Conservation (phyloP, 2,888 invertebrate genomes). For the Sepiola atlantica region DNA sequence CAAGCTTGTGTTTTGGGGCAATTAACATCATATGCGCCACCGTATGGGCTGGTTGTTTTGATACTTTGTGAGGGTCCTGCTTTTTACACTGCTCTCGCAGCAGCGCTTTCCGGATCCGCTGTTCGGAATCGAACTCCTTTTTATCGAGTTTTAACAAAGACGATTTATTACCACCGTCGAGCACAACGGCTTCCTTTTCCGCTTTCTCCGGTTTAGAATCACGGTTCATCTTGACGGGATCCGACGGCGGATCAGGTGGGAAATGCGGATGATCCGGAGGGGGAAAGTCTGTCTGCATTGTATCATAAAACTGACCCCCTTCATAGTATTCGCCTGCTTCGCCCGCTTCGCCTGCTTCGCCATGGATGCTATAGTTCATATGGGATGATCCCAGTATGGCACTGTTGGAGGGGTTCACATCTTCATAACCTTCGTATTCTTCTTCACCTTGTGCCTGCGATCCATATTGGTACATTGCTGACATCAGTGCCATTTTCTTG, state of each 20-base stretch:
- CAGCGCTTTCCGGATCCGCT: neutral
- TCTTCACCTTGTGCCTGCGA: neutral
- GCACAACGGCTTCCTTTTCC: neutral
- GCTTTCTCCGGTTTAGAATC: neutral
- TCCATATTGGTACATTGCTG: neutral
- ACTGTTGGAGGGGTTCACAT: neutral
- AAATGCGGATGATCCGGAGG: neutral
- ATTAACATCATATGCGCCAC: neutral
- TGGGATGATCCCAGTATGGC: neutral
- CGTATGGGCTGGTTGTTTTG: neutral
- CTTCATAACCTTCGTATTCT: neutral
- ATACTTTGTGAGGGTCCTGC: rapidly evolving
- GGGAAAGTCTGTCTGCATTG: neutral
- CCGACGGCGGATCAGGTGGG: neutral
- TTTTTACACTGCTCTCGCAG: neutral
- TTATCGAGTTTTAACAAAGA: neutral
- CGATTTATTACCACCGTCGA: neutral
- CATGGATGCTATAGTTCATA: neutral
- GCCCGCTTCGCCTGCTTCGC: neutral
- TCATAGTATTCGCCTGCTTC: neutral
- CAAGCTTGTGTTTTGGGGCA: neutral
- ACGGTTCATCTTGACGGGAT: neutral
- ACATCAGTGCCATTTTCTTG: neutral
- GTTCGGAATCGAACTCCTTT: neutral
- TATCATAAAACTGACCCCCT: neutral